Conservation (phyloP, 2,113 vertebrate genomes). For the Elachura formosa region DNA sequence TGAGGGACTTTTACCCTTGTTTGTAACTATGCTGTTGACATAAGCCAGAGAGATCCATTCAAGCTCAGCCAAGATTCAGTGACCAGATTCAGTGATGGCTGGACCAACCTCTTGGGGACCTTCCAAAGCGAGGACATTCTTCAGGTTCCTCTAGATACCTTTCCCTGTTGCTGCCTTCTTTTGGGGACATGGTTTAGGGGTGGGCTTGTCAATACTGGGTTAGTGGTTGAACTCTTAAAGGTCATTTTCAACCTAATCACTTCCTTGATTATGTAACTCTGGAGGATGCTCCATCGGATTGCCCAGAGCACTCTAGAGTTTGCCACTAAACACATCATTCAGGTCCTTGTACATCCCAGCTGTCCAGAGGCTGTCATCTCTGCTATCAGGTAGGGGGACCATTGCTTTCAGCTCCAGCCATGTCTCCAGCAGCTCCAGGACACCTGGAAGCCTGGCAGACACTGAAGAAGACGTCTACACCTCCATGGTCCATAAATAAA, state of each 20-base stretch:
- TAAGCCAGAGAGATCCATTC: neutral
- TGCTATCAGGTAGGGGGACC: neutral
- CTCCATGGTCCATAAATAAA: fast-evolving
- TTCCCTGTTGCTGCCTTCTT: neutral
- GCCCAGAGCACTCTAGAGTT: neutral
- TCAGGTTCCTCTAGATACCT: neutral
- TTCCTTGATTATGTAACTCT: neutral
- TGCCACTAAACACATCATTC: neutral
- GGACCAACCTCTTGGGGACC: neutral
- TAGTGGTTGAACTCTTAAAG: neutral
- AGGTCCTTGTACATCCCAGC: neutral
- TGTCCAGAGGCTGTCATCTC: fast-evolving
- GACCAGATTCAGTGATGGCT: neutral
- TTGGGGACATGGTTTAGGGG: neutral
- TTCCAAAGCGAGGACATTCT: neutral
- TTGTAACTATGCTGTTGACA: neutral
- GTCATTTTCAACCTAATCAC: neutral
- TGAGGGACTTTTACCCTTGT: neutral
- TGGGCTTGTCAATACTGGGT: neutral
- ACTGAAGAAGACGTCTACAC: neutral
- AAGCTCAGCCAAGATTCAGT: neutral
- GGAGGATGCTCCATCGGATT: neutral
- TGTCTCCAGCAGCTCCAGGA: neutral
- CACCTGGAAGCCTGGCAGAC: neutral
- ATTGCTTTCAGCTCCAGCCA: neutral